phyloP scores from a whole-genome alignment of 1,140 invertebrate genomes.

The Chymomyza costata region DNA sequence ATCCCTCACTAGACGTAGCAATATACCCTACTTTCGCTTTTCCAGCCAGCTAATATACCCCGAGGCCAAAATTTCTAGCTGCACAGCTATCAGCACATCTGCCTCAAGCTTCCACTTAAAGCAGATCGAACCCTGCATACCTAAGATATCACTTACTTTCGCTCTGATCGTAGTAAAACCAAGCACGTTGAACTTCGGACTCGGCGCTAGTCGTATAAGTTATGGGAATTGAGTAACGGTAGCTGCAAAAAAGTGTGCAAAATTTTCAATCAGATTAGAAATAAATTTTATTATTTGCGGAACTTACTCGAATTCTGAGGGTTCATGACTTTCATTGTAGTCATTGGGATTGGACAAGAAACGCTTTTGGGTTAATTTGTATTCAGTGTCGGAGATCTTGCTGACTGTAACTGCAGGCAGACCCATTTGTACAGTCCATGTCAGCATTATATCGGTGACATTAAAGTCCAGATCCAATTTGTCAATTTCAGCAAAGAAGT shows the following conservation, averaged over 20 bases:
- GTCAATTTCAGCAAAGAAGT: slow-evolving; percentile 84
- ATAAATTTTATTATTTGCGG: slow-evolving; percentile 12
- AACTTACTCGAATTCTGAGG: slow-evolving; percentile 80
- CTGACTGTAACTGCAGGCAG: slow-evolving; percentile 86
- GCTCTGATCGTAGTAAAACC: slow-evolving; percentile 64
- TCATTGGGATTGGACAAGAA: slow-evolving; percentile 83
- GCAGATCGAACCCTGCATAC: no score
- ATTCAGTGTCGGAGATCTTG: slow-evolving; percentile 75
- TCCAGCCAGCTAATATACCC: no score
- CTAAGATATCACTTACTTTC: slow-evolving; percentile 58
- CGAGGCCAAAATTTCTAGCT: no score
- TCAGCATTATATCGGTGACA: slow-evolving; percentile 87
- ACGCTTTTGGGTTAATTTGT: slow-evolving; percentile 83
- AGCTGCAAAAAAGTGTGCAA: slow-evolving; percentile 77
- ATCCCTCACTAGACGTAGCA: no score
- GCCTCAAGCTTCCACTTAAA: no score
- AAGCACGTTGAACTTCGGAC: slow-evolving; percentile 54
- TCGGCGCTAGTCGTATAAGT: slow-evolving; percentile 82
- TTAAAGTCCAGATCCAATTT: slow-evolving; percentile 52
- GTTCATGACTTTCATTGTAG: slow-evolving; percentile 75
- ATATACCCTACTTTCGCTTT: no score
- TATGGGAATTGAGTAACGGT: slow-evolving; percentile 90
- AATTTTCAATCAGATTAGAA: slow-evolving; percentile 45
- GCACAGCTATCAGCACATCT: no score
- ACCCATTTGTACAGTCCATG: slow-evolving; percentile 95